Conservation (phyloP, 2,888 invertebrate genomes). For the Drosophila cognata region DNA sequence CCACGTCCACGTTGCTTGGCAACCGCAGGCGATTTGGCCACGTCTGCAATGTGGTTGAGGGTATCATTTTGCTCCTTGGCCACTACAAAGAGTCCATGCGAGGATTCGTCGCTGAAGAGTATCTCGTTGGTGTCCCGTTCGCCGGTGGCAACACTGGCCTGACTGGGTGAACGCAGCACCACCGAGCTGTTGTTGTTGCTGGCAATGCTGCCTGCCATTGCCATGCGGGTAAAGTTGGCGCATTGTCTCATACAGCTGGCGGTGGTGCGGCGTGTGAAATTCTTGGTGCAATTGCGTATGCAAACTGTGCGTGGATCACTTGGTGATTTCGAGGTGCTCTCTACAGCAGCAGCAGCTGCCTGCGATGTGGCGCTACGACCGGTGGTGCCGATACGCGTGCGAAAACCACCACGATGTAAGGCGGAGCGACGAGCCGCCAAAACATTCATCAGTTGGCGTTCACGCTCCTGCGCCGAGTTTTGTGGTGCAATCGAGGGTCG, state of each 20-base stretch:
- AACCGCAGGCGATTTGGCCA: slow-evolving; percentile 49
- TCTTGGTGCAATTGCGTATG: slow-evolving; percentile 85
- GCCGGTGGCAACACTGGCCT: slow-evolving; percentile 36
- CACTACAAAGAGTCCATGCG: slow-evolving; percentile 84
- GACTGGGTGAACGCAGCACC: slow-evolving; percentile 49
- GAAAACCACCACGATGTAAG: slow-evolving; percentile 86
- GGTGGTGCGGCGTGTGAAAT: slow-evolving; percentile 84
- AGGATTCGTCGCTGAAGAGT: slow-evolving; percentile 85
- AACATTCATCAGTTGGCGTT: slow-evolving; percentile 87
- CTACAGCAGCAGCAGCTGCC: slow-evolving; percentile 57
- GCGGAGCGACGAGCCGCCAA: slow-evolving; percentile 88
- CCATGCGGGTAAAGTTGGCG: slow-evolving; percentile 79
- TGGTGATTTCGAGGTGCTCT: slow-evolving; percentile 82
- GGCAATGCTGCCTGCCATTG: slow-evolving; percentile 44
- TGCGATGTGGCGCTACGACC: slow-evolving; percentile 74
- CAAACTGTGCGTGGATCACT: slow-evolving; percentile 83
- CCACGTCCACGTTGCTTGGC: slow-evolving; percentile 68
- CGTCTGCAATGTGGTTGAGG: slow-evolving; percentile 82
- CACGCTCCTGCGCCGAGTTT: slow-evolving; percentile 85
- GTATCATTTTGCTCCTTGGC: slow-evolving; percentile 84
- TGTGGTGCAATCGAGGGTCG: slow-evolving; percentile 67
- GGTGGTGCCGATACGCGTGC: slow-evolving; percentile 83
- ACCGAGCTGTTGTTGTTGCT: slow-evolving; percentile 47
- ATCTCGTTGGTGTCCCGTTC: slow-evolving; percentile 84
- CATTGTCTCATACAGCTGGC: slow-evolving; percentile 85